Evolutionary conservation across 2,797 vertebrate genomes (phyloP), one percentile per base, ranked within the genome.

Genomic region (Acrossocheilus wenchowensis): DNA sequence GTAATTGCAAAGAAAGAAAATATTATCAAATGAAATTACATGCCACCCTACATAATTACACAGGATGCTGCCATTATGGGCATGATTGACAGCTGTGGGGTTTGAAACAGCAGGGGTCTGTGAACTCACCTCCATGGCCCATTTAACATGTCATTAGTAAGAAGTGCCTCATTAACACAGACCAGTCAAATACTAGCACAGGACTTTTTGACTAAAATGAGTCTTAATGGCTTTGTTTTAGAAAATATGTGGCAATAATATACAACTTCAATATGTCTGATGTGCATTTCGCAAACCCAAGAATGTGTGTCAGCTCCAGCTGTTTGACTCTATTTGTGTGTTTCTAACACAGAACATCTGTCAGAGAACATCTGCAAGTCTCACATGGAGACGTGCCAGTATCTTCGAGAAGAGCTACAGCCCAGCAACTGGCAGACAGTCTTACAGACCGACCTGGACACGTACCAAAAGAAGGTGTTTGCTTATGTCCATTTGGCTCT

Each of bases 301-400:
- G 23, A 74, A 66, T 81, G n/a, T 83, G 62, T 74, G 54, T 82
- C 80, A 39, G 39, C 50, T 48, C 75, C 77, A 62, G 85, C 41
- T 85, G 84, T 84, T 78, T 84, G 48, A 88, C 81, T 81, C 45
- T 79, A 74, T 86, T 73, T 80, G 72, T 86, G 77, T 84, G 78
- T 84, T 69, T 87, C 79, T 84, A 15, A 81, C 82, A 82, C 82
- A 98, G 97, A 98, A 92, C 96, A 97, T 90, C 96, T 97, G 91
- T 96, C 95, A 80, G 96, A 98, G 94, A 96, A 96, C 92, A 96
- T 98, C 94, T 97, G 96, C 34, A 98, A 97, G 91, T 98, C 97
- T 19, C 97, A 98, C 91, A 95, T 97, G 95, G 97, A 98, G 93
- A 98, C 97, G 62, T 98, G 97, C 94, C 97, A 98, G 90, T 97